Evolutionary conservation across 2,113 vertebrate genomes (phyloP).

Genomic region (Taxidea taxus): DNA sequence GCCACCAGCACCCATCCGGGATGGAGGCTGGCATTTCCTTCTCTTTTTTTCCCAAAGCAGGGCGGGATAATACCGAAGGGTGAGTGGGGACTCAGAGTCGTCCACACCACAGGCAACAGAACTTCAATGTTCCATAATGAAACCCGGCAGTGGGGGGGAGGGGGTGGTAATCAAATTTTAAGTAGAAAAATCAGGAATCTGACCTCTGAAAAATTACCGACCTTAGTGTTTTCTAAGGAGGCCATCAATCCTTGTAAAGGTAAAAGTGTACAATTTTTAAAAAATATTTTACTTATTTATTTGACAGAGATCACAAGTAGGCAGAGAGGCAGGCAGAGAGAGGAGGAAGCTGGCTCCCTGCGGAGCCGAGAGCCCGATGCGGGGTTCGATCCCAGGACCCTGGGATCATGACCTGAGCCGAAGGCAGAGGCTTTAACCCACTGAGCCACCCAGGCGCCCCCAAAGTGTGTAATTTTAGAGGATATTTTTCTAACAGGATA

Average conservation of each 20-base stretch:
- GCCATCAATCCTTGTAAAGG: neutral
- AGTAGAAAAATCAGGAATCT: neutral
- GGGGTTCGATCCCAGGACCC: too few relatives aligned
- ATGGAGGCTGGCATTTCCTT: neutral
- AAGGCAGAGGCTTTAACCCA: too few relatives aligned
- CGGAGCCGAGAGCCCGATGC: too few relatives aligned
- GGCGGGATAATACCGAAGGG: neutral
- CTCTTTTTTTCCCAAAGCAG: neutral
- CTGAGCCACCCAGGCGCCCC: too few relatives aligned
- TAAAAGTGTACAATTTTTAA: neutral
- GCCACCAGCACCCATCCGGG: fast-evolving
- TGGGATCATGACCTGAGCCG: too few relatives aligned
- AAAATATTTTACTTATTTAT: too few relatives aligned
- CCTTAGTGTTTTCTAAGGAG: neutral
- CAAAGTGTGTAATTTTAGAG: neutral
- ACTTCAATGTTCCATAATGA: neutral
- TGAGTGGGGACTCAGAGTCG: fast-evolving
- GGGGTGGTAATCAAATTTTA: neutral
- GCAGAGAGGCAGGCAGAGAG: too few relatives aligned
- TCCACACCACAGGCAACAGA: too few relatives aligned
- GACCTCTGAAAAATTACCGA: neutral
- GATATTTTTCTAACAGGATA: neutral
- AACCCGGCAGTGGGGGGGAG: neutral
- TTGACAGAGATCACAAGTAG: too few relatives aligned
- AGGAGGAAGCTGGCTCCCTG: too few relatives aligned